Base-by-base conservation (phyloP, 2,797 vertebrate species). In the Bovichtus variegatus region DNA sequence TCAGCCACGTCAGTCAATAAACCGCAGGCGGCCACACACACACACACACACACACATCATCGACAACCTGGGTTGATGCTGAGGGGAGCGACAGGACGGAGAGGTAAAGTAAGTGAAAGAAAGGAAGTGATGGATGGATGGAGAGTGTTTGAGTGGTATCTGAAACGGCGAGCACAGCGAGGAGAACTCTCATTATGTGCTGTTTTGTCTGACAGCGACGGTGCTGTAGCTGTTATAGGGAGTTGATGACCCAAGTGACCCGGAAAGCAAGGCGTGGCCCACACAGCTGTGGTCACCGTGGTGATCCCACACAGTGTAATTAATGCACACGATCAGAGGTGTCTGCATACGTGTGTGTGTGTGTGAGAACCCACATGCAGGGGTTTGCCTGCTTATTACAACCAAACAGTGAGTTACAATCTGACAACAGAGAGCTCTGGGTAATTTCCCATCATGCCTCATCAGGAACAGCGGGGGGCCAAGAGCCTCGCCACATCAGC, bases 391-490 rank as follows among this genome's bases (percentile, higher is more conserved):
- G 96, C 97, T 98, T 97, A 98, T 98, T 98, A 97, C 96, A 96
- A 97, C 96, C 97, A 97, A 98, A 97, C 97, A 97, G 96, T 96
- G 95, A 97, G 96, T 97, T 96, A 97, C 93, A 97, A 96, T 97
- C 96, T 97, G 93, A 93, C 92, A 97, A 97, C 94, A 94, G 93
- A 96, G 96, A 96, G 96, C 96, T 97, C 96, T 97, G 96, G 96
- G 96, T 97, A 97, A 98, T 98, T 98, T 97, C 96, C 96, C 96
- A 98, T 97, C 97, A 97, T 97, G 97, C 96, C 96, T 97, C 97
- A 97, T 98, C 97, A 97, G 96, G 96, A 98, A 97, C 97, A 97
- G 96, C 92, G 60, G 97, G 97, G 95, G 96, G 95, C 96, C 96
- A 95, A 97, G 97, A 96, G 96, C 96, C 95, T 96, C 95, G 92